phyloP scores from a whole-genome alignment of 2,113 vertebrate species.

The Thinocorus orbignyianus region DNA sequence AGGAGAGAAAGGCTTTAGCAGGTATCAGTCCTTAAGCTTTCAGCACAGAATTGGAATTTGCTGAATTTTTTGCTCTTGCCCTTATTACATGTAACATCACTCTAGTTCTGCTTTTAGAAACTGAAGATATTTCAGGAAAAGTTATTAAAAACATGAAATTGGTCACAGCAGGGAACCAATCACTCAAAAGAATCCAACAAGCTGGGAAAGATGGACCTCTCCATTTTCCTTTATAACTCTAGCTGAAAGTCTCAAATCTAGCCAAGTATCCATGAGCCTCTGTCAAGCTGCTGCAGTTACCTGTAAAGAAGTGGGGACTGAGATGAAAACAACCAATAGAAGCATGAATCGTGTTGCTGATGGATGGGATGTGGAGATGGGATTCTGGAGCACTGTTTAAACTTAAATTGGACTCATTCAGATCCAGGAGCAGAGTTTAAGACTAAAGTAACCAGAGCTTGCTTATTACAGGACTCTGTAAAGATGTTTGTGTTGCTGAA shows the following conservation, averaged over 20 bases:
- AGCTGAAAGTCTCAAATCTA: not conserved
- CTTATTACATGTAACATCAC: not conserved
- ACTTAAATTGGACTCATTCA: not conserved
- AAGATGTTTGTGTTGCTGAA: not conserved
- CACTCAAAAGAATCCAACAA: not conserved
- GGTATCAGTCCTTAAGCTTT: not conserved
- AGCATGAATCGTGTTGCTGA: not conserved
- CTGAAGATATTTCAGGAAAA: not conserved
- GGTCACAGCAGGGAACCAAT: not conserved
- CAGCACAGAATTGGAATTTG: not conserved
- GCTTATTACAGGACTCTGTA: not conserved
- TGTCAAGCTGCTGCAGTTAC: not conserved
- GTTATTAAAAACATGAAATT: not conserved
- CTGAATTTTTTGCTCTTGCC: not conserved
- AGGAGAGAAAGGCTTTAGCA: not conserved
- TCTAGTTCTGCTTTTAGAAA: not conserved
- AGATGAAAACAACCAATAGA: not conserved
- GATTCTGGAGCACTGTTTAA: not conserved
- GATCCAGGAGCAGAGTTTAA: not conserved
- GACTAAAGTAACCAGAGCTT: not conserved
- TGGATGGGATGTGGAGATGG: not conserved
- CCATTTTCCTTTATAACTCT: not conserved
- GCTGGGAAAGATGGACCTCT: not conserved
- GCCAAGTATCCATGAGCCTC: not conserved
- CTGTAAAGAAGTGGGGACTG: not conserved